Percentiles rank a stretch among this genome's conserved stretches.
phyloP scores from a whole-genome alignment of 2,113 vertebrate species.

The Paradoxurus hermaphroditus region DNA sequence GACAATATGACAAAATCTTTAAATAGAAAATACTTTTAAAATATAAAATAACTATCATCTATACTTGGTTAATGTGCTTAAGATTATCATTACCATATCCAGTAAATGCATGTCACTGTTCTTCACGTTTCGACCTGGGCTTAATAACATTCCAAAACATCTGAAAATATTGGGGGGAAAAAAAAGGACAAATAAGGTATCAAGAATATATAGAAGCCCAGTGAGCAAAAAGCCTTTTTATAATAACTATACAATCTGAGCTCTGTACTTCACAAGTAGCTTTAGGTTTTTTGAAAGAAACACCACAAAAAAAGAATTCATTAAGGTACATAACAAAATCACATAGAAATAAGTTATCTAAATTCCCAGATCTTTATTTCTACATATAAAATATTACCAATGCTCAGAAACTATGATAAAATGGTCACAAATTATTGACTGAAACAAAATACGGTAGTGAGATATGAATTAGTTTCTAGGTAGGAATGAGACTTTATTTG shows the following conservation, averaged over 20 bases:
- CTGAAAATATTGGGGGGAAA: conserved; percentile 78
- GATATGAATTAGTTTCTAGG: not conserved
- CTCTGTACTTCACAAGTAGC: conserved; percentile 44
- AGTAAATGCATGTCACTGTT: conserved; percentile 98
- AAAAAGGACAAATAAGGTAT: not conserved
- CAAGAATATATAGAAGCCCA: conserved; percentile 48
- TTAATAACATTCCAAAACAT: conserved; percentile 98
- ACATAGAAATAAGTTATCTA: conserved; percentile 24
- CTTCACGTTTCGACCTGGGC: conserved; percentile 96
- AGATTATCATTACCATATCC: conserved; percentile 92
- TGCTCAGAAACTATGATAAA: conserved; percentile 47
- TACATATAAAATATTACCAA: conserved; percentile 67
- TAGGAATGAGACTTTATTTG: conserved; percentile 16
- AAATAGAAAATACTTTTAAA: conserved; percentile 38
- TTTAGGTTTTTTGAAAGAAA: not conserved
- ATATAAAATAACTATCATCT: conserved; percentile 57
- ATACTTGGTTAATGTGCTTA: conserved; percentile 50
- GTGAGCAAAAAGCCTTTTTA: conserved; percentile 49
- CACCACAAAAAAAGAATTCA: conserved; percentile 16
- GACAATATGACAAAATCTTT: conserved; percentile 26
- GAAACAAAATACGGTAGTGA: conserved; percentile 36
- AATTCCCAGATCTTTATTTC: conserved; percentile 67
- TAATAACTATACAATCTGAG: conserved; percentile 33
- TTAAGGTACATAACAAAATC: conserved; percentile 29
- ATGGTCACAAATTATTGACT: not conserved